phyloP scores from a whole-genome alignment of 2,888 invertebrate genomes.

The Chrysolina americana region DNA sequence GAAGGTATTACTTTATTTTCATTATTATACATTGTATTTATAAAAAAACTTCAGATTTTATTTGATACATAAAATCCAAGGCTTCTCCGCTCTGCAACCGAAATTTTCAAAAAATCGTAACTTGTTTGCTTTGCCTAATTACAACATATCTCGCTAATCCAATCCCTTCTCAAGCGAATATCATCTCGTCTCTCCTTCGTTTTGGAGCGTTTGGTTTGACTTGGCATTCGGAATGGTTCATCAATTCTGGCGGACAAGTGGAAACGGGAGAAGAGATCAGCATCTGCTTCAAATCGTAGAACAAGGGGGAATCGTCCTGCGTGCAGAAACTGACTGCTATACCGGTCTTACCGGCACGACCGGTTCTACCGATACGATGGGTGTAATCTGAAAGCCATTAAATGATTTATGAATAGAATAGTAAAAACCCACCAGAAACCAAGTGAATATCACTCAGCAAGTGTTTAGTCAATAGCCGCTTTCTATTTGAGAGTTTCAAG shows the following conservation, averaged over 20 bases:
- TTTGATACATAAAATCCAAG: too few species aligned
- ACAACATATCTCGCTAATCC: background rate
- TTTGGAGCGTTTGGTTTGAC: conserved; percentile 97
- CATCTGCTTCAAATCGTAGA: conserved; percentile 97
- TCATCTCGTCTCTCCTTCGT: conserved; percentile 94
- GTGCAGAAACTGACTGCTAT: conserved; percentile 97
- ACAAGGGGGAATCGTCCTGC: conserved; percentile 94
- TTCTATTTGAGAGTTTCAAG: too few species aligned
- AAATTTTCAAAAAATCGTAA: too few species aligned
- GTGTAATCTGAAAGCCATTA: conserved; percentile 81
- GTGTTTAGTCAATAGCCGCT: too few species aligned
- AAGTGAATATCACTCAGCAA: too few species aligned
- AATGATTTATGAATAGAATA: background rate
- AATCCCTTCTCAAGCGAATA: conserved; percentile 80
- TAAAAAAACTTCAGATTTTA: too few species aligned
- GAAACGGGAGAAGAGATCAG: conserved; percentile 92
- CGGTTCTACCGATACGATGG: conserved; percentile 98
- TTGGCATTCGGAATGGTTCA: conserved; percentile 98
- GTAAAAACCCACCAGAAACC: too few species aligned
- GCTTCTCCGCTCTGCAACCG: too few species aligned
- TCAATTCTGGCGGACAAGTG: conserved; percentile 94
- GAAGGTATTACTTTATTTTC: too few species aligned
- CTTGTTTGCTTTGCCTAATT: background rate
- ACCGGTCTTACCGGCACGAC: conserved; percentile 98
- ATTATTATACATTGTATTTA: too few species aligned